Evolutionary conservation across 2,888 invertebrate species (phyloP).

Genomic region (Ecdyonurus torrentis): DNA sequence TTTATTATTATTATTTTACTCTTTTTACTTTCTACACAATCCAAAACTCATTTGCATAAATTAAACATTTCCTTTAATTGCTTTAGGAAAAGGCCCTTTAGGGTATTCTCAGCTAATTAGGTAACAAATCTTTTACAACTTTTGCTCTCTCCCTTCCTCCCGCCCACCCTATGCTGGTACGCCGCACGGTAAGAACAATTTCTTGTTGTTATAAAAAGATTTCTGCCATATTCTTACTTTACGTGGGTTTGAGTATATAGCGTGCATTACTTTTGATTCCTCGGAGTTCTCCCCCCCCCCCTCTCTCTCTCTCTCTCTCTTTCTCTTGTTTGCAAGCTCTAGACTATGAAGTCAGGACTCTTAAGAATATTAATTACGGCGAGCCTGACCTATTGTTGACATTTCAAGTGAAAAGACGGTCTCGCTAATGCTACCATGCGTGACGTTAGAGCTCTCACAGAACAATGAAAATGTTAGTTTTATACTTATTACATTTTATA

Average conservation of each 20-base stretch:
- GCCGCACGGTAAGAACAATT: too few relatives aligned
- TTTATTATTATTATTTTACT: not conserved
- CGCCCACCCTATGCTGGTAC: too few relatives aligned
- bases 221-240: too few relatives aligned
- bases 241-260: too few relatives aligned
- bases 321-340: too few relatives aligned
- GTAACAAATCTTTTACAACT: constrained; percentile 15
- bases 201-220: too few relatives aligned
- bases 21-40: constrained; percentile 4
- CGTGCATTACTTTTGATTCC: too few relatives aligned
- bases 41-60: constrained; percentile 15
- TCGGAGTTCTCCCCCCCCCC: too few relatives aligned
- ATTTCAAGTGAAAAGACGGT: not conserved
- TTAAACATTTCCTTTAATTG: constrained; percentile 16
- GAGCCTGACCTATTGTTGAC: not conserved
- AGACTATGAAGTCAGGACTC: not conserved
- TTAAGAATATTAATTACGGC: not conserved
- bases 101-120: constrained; percentile 15
- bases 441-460: not conserved
- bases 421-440: not conserved
- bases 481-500: too few relatives aligned
- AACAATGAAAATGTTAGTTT: too few relatives aligned
- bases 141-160: not conserved
- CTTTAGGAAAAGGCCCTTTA: constrained; percentile 12
- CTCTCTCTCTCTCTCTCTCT: too few relatives aligned